phyloP scores from a whole-genome alignment of 2,797 vertebrate genomes.

The Chloroceryle inda region DNA sequence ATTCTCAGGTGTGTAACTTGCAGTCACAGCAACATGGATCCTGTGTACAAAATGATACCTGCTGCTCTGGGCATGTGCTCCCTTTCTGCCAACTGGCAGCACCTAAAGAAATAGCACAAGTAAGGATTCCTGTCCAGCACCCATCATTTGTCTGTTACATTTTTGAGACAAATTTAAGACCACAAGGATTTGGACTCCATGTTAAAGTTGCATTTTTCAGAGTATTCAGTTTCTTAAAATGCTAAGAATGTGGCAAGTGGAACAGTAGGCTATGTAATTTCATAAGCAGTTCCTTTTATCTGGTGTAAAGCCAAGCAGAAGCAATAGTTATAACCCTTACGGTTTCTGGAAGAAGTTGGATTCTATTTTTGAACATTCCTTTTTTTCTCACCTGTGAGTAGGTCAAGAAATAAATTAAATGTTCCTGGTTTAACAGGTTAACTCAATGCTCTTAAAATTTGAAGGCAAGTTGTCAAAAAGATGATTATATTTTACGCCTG shows the following conservation, averaged over 20 bases:
- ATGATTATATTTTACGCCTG: neutral
- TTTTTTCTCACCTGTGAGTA: neutral
- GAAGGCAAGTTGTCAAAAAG: neutral
- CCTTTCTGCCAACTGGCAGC: neutral
- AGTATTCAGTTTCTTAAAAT: neutral
- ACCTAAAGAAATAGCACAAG: accelerated
- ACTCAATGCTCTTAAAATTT: neutral
- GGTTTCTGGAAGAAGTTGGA: neutral
- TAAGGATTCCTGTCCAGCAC: neutral
- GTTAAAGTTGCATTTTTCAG: too few species aligned
- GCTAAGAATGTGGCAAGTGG: neutral
- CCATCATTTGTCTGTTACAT: neutral
- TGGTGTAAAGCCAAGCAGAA: neutral
- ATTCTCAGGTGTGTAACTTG: neutral
- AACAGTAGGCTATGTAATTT: neutral
- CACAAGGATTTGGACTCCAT: neutral
- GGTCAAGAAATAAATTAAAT: neutral
- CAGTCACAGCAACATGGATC: neutral
- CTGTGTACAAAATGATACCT: neutral
- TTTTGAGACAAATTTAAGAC: neutral
- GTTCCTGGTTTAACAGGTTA: neutral
- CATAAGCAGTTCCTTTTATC: neutral
- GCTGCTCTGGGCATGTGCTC: neutral
- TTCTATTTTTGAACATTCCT: neutral
- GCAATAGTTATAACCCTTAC: neutral